Conservation (phyloP, 2,888 invertebrate species). For the Hypomecis punctinalis region DNA sequence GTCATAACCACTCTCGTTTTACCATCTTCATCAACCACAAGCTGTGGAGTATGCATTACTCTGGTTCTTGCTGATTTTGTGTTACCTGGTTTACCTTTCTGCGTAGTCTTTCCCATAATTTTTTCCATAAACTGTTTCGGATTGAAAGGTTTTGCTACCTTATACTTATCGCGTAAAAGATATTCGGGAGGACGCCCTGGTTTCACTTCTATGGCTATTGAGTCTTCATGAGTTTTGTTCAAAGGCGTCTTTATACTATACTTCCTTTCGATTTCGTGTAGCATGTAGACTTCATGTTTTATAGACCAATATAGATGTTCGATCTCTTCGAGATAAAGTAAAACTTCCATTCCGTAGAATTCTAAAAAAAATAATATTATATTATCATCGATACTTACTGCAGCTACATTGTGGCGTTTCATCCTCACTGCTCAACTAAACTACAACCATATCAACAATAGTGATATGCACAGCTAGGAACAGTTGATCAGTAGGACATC, state of each 20-base stretch:
- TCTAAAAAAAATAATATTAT: not conserved
- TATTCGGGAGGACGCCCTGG: too few species aligned
- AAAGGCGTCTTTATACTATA: not conserved
- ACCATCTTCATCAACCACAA: not conserved
- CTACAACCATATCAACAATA: too few species aligned
- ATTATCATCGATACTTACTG: too few species aligned
- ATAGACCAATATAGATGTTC: constrained; percentile 15
- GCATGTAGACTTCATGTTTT: constrained; percentile 14
- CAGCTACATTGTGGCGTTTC: too few species aligned
- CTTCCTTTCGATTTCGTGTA: constrained; percentile 43
- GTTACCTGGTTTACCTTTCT: not conserved
- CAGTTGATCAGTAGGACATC: too few species aligned
- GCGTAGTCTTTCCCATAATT: not conserved
- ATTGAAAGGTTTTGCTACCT: not conserved
- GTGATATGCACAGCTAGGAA: too few species aligned
- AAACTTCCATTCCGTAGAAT: not conserved
- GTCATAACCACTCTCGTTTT: not conserved
- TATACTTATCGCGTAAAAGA: too few species aligned
- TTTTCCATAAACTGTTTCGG: not conserved
- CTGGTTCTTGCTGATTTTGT: not conserved
- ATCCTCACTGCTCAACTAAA: too few species aligned
- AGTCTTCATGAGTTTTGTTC: not conserved
- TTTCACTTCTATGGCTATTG: too few species aligned
- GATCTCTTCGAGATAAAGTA: constrained; percentile 2
- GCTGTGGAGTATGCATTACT: not conserved